Percentiles rank a stretch among this genome's conserved stretches.
Conservation (phyloP, 2,113 vertebrate species). For the Neolamprologus longior region DNA sequence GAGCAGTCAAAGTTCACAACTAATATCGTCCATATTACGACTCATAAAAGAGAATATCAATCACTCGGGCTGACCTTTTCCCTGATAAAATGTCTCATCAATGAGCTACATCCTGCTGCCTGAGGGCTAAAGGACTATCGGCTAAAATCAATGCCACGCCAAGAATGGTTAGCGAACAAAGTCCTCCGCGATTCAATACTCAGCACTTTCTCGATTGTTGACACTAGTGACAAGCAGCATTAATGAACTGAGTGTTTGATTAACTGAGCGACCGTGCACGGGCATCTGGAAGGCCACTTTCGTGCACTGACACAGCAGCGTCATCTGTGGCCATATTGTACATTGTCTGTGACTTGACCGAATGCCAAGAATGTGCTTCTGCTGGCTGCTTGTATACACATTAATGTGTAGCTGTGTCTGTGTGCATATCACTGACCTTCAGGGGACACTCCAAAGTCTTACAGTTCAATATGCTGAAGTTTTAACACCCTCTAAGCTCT, state of each 20-base stretch:
- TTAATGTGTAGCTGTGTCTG: background rate
- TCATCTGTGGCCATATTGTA: background rate
- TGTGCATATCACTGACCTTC: background rate
- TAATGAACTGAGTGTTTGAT: constrained; percentile 40
- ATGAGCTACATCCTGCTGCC: constrained; percentile 40
- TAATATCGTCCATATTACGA: constrained; percentile 58
- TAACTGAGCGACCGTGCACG: background rate
- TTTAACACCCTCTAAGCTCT: background rate
- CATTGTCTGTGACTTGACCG: constrained; percentile 1
- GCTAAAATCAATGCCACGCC: constrained; percentile 61
- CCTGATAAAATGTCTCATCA: constrained; percentile 55
- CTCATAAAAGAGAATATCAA: constrained; percentile 63
- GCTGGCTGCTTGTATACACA: background rate
- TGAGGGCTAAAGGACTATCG: constrained; percentile 21
- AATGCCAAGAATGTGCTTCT: constrained; percentile 10
- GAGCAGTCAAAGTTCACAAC: constrained; percentile 54
- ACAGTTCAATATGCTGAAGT: background rate
- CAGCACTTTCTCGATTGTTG: constrained; percentile 36
- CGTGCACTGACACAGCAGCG: background rate
- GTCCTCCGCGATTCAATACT: constrained; percentile 43
- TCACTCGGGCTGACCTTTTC: constrained; percentile 63
- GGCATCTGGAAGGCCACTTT: background rate
- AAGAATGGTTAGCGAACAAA: constrained; percentile 55
- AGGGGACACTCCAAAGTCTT: background rate
- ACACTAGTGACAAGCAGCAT: constrained; percentile 31